Percentiles rank a stretch among this genome's conserved stretches.
Conservation (phyloP, 1,140 invertebrate genomes). For the Danaus melanippus region DNA sequence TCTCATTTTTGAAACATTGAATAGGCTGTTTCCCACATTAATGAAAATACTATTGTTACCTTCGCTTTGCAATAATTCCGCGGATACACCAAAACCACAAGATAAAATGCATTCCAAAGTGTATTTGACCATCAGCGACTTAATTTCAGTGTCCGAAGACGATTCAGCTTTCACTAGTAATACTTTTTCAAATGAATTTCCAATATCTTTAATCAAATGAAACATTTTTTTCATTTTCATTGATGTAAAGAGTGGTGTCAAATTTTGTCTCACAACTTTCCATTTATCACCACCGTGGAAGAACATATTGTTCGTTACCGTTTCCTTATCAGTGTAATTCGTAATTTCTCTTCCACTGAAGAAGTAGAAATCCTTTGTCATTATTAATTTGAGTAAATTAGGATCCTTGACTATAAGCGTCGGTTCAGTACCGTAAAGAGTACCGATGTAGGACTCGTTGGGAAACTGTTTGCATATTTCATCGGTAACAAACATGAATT, state of each 20-base stretch:
- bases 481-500: conserved; percentile 7
- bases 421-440: conserved; percentile 45
- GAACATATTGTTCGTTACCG: conserved; percentile 36
- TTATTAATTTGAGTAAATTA: conserved; percentile 59
- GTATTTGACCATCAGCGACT: conserved; percentile 17
- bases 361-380: conserved; percentile 64
- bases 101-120: conserved; percentile 26
- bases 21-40: conserved; percentile 7
- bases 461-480: conserved; percentile 31
- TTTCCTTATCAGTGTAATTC: conserved; percentile 56
- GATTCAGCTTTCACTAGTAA: conserved; percentile 19
- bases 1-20: too few relatives aligned
- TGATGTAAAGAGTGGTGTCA: conserved; percentile 74
- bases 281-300: conserved; percentile 57
- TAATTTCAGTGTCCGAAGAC: not conserved
- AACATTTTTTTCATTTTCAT: conserved; percentile 75
- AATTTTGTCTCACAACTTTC: conserved; percentile 71
- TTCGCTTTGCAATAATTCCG: conserved; percentile 18
- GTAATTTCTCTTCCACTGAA: conserved; percentile 61
- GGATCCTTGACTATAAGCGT: conserved; percentile 51
- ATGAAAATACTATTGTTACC: not conserved
- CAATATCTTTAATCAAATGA: conserved; percentile 52
- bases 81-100: conserved; percentile 27
- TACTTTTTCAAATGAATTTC: conserved; percentile 37
- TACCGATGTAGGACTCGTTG: conserved; percentile 43